phyloP scores from a whole-genome alignment of 1,140 invertebrate species.

The Drosophila persimilis region DNA sequence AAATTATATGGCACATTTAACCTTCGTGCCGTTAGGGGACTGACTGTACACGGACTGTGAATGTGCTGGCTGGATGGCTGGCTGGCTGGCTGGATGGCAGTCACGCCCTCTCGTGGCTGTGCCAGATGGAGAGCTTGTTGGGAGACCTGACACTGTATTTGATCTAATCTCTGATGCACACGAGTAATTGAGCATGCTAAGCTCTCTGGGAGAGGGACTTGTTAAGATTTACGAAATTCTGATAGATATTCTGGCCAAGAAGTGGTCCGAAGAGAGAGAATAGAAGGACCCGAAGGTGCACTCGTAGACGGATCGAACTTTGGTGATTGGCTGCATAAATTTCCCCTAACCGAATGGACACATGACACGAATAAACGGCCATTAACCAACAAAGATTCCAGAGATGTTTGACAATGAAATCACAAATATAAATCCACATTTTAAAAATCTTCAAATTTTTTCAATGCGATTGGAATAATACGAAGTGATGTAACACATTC shows the following conservation, averaged over 20 bases:
- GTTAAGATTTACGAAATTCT: background rate
- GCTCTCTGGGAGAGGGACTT: background rate
- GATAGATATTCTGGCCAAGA: background rate
- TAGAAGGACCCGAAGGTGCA: no score
- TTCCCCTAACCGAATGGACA: no score
- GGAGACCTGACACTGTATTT: slow-evolving; percentile 6
- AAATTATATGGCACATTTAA: slow-evolving; percentile 48
- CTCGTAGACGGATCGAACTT: no score
- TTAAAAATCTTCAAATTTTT: no score
- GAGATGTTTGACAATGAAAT: no score
- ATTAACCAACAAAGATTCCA: no score
- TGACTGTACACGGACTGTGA: background rate
- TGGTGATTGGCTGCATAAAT: no score
- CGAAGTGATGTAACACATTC: no score
- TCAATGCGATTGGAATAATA: no score
- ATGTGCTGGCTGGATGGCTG: background rate
- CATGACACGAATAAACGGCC: no score
- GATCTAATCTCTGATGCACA: slow-evolving; percentile 13
- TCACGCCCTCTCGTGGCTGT: slow-evolving; percentile 2
- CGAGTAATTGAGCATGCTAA: slow-evolving; percentile 21
- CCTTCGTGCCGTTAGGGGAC: slow-evolving; percentile 31
- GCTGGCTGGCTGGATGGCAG: slow-evolving; percentile 3
- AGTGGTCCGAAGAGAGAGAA: background rate
- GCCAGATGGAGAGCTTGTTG: background rate
- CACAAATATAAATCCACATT: no score